Percentiles rank a stretch among this genome's conserved stretches.
phyloP scores from a whole-genome alignment of 2,797 vertebrate species.

The Chloroceryle amazona region DNA sequence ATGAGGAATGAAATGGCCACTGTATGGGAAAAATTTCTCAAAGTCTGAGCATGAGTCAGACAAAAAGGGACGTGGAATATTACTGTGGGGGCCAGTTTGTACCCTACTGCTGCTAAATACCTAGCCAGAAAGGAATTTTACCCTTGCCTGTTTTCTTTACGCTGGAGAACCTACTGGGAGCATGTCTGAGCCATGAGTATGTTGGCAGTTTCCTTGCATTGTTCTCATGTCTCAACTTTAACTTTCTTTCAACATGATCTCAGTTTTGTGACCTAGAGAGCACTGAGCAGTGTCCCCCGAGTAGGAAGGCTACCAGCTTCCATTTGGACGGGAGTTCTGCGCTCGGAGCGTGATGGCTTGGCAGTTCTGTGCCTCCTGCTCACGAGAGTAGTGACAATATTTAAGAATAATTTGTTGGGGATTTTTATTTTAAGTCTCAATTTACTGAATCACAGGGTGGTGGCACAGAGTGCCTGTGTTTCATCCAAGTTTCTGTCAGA shows the following conservation, averaged over 20 bases:
- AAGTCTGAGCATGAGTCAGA: neutral
- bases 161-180: slow-evolving; percentile 29
- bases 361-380: neutral
- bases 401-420: neutral
- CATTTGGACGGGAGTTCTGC: neutral
- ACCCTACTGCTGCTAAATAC: slow-evolving; percentile 19
- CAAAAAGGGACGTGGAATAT: neutral
- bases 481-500: neutral
- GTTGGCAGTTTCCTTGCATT: slow-evolving; percentile 73
- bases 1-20: neutral
- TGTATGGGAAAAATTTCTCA: neutral
- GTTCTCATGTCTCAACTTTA: slow-evolving; percentile 64
- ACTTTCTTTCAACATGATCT: slow-evolving; percentile 51
- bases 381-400: neutral
- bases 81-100: neutral
- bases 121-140: slow-evolving; percentile 41
- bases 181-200: slow-evolving; percentile 29
- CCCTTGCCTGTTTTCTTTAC: neutral
- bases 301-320: neutral
- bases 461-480: neutral
- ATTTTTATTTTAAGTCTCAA: neutral
- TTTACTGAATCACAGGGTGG: neutral
- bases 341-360: neutral
- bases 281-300: neutral
- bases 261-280: slow-evolving; percentile 9